Evolutionary conservation across 2,797 vertebrate genomes (phyloP).

Genomic region (Remorina albescens): DNA sequence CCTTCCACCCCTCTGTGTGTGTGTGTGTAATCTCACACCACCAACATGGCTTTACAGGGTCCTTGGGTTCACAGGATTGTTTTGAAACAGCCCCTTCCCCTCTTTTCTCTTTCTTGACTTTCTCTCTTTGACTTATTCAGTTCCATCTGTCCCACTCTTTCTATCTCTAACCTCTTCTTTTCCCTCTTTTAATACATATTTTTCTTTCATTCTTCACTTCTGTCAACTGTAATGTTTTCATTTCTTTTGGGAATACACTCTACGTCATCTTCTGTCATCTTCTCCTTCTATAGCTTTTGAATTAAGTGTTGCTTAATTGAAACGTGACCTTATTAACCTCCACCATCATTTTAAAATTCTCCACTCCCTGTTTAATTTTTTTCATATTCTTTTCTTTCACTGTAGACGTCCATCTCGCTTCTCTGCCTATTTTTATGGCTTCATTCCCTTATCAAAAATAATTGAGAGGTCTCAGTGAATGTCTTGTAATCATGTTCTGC

Average conservation of each 20-base stretch:
- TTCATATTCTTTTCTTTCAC: too few species aligned
- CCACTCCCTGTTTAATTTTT: too few species aligned
- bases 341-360: too few species aligned
- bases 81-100: slow-evolving; percentile 15
- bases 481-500: background rate
- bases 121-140: background rate
- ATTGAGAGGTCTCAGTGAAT: too few species aligned
- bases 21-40: slow-evolving; percentile 39
- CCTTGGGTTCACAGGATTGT: slow-evolving; percentile 34
- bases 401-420: too few species aligned
- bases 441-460: too few species aligned
- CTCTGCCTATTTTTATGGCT: too few species aligned
- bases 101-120: background rate
- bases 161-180: background rate
- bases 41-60: slow-evolving; percentile 34
- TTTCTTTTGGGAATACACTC: background rate
- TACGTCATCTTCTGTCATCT: background rate
- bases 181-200: background rate
- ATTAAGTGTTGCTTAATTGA: background rate
- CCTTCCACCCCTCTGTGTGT: slow-evolving; percentile 18
- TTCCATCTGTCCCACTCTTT: background rate
- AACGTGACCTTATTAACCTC: too few species aligned
- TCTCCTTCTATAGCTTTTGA: background rate
- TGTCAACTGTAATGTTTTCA: background rate
- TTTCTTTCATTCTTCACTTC: background rate